Evolutionary conservation across 2,888 invertebrate genomes (phyloP).

Genomic region (Hypolimnas misippus): DNA sequence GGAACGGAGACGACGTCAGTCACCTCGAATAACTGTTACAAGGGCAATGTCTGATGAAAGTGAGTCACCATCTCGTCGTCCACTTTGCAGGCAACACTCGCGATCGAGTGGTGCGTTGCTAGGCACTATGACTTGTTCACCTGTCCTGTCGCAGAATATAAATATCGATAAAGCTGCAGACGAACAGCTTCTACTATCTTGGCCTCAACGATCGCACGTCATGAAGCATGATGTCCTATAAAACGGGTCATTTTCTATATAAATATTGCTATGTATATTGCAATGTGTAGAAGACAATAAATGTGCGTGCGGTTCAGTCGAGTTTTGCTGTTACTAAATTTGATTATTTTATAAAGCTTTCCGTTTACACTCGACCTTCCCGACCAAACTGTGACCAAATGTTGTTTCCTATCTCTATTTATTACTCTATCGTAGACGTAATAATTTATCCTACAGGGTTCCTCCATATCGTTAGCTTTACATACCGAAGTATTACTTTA

Average conservation of each 20-base stretch:
- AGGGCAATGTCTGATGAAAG: constrained; percentile 89
- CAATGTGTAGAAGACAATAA: constrained; percentile 67
- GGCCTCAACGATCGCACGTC: constrained; percentile 72
- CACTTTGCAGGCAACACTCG: constrained; percentile 77
- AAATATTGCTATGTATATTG: constrained; percentile 46
- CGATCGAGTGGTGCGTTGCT: constrained; percentile 79
- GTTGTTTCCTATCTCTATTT: constrained; percentile 71
- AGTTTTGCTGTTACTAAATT: constrained; percentile 61
- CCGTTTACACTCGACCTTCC: constrained; percentile 66
- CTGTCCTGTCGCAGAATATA: constrained; percentile 65
- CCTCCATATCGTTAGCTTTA: constrained; percentile 84
- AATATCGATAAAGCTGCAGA: constrained; percentile 65
- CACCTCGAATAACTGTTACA: constrained; percentile 89
- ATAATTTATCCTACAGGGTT: constrained; percentile 81
- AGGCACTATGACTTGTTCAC: constrained; percentile 76
- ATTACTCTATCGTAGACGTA: constrained; percentile 68
- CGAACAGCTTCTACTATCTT: constrained; percentile 82
- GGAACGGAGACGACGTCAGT: constrained; percentile 76
- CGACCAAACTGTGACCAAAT: constrained; percentile 75
- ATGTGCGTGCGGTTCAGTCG: constrained; percentile 65
- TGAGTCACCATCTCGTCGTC: constrained; percentile 82
- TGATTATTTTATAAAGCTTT: constrained; percentile 59
- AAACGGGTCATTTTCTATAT: constrained; percentile 58
- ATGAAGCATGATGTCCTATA: constrained; percentile 71
- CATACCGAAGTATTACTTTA: constrained; percentile 80